Evolutionary conservation across 1,140 invertebrate species (phyloP), one percentile per base, ranked within the genome.

Genomic region (Melipona quadrifasciata): DNA sequence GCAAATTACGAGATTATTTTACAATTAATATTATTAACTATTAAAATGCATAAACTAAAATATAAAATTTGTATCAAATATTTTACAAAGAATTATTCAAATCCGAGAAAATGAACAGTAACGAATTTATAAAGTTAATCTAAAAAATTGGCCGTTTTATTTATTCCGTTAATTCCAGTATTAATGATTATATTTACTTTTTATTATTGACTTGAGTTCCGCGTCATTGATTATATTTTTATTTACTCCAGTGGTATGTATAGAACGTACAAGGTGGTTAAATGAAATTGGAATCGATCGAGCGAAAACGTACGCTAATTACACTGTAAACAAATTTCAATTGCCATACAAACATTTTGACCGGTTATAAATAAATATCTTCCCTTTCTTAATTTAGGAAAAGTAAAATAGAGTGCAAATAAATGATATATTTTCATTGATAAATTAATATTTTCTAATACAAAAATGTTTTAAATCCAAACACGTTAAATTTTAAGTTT

Each of bases 241-340:
- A 65, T 61, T 27, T 53, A 53, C 17, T 68, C 55, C 0, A n/a
- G 17, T n/a, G 12, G 65, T 34, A 34, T 53, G 21, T 39, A 39
- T 1, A 16, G 31, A 70, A 34, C 21, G 58, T 10, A 19, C 47
- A 31, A 64, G 57, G 21, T 51, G 34, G 55, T 61, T n/a, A 51
- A 83, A 70, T 21, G 64, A 58, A 61, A 58, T n/a, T 24, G n/a
- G 12, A 70, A 78, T 83, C 81, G 67, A 79, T 84, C 24, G 55
- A 61, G 39, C 39, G 19, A 21, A 8, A 76, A 84, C n/a, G 27
- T 10, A 17, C 27, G 19, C 2, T n/a, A 10, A 55, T 67, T 47
- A n/a, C n/a, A 39, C 12, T 5, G 24, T 68, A 79, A 79, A 53
- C n/a, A 34, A 67, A 51, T 31, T 76, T 34, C 21, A 34, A 34